These are phyloP conservation scores for Chamaetylas fuelleborni DNA, from an alignment of 2,113 vertebrate genomes.

Conservation along the genomic window DNA sequence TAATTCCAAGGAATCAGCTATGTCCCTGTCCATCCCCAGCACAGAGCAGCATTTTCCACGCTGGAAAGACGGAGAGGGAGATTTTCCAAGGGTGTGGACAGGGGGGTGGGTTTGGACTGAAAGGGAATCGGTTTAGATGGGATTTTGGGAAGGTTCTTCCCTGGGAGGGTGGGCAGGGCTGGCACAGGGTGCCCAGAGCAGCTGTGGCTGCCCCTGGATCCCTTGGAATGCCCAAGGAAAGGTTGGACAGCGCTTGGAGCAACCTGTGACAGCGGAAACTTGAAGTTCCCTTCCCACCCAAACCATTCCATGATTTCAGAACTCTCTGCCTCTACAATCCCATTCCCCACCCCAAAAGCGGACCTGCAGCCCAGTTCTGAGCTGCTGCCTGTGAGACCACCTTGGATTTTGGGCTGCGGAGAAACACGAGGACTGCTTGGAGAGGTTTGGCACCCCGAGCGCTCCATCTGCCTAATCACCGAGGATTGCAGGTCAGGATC, in stretches of 20 bases:
- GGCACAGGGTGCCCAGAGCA: not conserved
- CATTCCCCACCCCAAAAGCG: not conserved
- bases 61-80: not conserved
- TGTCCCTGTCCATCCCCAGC: not conserved
- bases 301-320: not conserved
- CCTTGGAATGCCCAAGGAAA: not conserved
- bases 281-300: not conserved
- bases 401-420: not conserved
- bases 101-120: not conserved
- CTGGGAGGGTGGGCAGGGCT: not conserved
- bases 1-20: not conserved
- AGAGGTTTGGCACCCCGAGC: not conserved
- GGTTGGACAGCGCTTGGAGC: not conserved
- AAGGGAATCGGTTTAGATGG: not conserved
- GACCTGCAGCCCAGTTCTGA: not conserved
- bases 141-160: not conserved
- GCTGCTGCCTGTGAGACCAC: not conserved
- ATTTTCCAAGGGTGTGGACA: not conserved
- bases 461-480: not conserved
- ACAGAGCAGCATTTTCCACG: not conserved
- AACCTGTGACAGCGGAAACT: accelerated
- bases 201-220: not conserved
- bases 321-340: not conserved
- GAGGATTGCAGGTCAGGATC: not conserved
- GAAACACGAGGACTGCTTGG: not conserved